Evolutionary conservation across 2,888 invertebrate species (phyloP), one percentile per base, ranked within the genome.

Genomic region (Tanypteryx hageni): DNA sequence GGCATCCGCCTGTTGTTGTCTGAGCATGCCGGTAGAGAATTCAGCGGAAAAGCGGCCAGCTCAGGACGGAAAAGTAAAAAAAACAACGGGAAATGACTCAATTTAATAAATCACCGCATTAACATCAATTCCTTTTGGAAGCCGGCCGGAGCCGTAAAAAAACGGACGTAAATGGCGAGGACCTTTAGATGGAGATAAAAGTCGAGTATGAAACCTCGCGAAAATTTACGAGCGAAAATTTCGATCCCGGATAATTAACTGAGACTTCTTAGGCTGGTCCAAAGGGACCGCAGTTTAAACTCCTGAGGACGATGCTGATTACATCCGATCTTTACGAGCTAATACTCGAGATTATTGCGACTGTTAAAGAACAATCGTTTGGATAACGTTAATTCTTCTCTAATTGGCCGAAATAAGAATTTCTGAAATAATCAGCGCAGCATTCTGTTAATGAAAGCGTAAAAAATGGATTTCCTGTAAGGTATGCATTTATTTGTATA

Each of bases 151-250:
- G 68, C n/a, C 76, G 76, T 76, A 27, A 27, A 76, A 76, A 76
- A 27, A 76, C 8, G 76, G 27, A 13, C 13, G 22, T 13, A 76
- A 76, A 68, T 68, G 68, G 76, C 22, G 76, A 22, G 27, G 27
- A 68, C 22, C 68, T 76, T 27, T 27, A 13, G 76, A 76, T 13
- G 76, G 27, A 76, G 76, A 76, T 76, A 76, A 76, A 76, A 76
- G 76, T 76, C 76, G 7, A 5, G 10, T 10, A 13, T 76, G 22
- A 27, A 27, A 76, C 22, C 22, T 4, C 0, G 11, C 27, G 22
- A 27, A 76, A 22, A 76, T 76, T 76, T 76, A 76, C 76, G 76
- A 27, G 22, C 22, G 76, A 76, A 76, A 76, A 76, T 76, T 68
- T 76, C 22, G 22, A 76, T 76, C 22, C 22, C 22, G 27, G 76